Evolutionary conservation across 2,113 vertebrate species (phyloP), one percentile per base, ranked within the genome.

Genomic region (Bambusicola thoracicus): DNA sequence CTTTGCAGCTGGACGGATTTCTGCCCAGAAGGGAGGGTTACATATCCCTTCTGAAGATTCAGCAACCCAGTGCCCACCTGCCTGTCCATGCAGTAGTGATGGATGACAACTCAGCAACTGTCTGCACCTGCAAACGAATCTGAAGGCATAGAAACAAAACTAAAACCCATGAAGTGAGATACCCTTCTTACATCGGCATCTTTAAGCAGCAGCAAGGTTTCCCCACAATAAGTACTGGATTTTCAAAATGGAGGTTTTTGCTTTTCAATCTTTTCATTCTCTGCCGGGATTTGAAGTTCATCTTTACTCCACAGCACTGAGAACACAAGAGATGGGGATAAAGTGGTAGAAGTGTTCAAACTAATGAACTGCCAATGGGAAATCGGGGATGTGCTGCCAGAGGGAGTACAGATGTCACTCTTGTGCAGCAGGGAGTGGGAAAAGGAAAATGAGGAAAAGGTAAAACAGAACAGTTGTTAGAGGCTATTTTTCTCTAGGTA

Each of bases 81-180:
- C 55, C 65, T 84, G 53, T 83, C 68, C 65, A 73, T 53, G 53
- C 68, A 22, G 8, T 7, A 30, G 65, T 20, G 69, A 91, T 15
- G 40, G 87, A 73, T 69, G 73, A 83, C 68, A 80, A 81, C 56
- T 62, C 80, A 40, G 74, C 61, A 51, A 70, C 79, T 6, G 24
- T 5, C 81, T 27, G 58, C 63, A 73, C 27, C 77, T 84, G 55
- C 63, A 91, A 82, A 68, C 4, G 38, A 75, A 68, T 34, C 53
- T 73, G 38, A 13, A 41, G 34, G 46, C 34, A 36, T 44, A 56
- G 61, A 61, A 43, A 66, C 56, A 81, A 85, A n/a, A 7, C 44
- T 59, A 29, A 13, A n/a, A 36, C 10, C 77, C 44, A 3, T 27
- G 55, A 79, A 14, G 49, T 66, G 53, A 41, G 56, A 44, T 18